Conservation (phyloP, 2,113 vertebrate genomes). For the Oophaga pumilio region DNA sequence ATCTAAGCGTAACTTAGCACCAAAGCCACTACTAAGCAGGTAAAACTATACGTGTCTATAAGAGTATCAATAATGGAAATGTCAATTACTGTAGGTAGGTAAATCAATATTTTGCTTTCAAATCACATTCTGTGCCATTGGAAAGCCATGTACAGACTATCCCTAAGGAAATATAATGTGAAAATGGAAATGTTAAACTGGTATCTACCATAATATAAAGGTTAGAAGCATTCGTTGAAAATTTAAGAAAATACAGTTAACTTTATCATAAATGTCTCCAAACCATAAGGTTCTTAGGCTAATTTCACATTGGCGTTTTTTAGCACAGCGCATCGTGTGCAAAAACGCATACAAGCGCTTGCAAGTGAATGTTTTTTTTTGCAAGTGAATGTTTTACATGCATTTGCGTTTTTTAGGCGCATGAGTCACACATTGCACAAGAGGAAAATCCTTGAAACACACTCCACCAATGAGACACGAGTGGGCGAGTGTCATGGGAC, state of each 20-base stretch:
- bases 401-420: too few species aligned
- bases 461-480: too few species aligned
- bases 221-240: conserved; percentile 3
- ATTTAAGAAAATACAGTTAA: neutral
- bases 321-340: too few species aligned
- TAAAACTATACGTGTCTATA: neutral
- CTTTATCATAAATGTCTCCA: neutral
- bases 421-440: too few species aligned
- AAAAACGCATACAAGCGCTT: too few species aligned
- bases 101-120: neutral
- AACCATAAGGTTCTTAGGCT: neutral
- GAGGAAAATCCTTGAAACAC: too few species aligned
- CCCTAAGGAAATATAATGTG: conserved; percentile 19
- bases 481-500: too few species aligned
- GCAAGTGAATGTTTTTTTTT: too few species aligned
- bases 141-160: neutral
- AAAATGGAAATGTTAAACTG: conserved; percentile 17
- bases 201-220: neutral
- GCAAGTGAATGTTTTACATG: too few species aligned
- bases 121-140: neutral
- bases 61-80: neutral
- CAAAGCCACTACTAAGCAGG: neutral
- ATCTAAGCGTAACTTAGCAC: neutral
- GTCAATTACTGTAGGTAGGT: neutral
- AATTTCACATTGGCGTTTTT: too few species aligned